These are phyloP conservation scores for Tetanocera ferruginea DNA, from an alignment of 2,888 invertebrate genomes.

Conservation along the genomic window DNA sequence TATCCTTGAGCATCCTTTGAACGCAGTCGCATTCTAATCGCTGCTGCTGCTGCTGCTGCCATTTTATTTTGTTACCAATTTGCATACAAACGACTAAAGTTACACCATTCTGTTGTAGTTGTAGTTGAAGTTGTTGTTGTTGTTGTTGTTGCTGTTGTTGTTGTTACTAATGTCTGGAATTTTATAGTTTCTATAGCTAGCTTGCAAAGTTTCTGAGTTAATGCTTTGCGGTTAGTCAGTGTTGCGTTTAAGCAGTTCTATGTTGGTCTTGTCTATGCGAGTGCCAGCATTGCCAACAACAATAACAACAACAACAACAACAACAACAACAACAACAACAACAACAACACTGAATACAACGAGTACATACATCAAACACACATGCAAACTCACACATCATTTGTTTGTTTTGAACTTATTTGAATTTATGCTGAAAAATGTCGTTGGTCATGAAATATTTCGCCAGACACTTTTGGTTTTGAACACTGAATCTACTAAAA, in stretches of 20 bases:
- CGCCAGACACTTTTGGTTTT: too few relatives aligned
- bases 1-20: not conserved
- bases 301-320: too few relatives aligned
- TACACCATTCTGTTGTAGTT: constrained; percentile 39
- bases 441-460: too few relatives aligned
- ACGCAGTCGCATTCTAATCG: not conserved
- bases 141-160: constrained; percentile 7
- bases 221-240: constrained; percentile 37
- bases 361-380: too few relatives aligned
- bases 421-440: too few relatives aligned
- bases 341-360: too few relatives aligned
- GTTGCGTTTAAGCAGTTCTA: not conserved
- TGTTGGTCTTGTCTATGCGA: not conserved
- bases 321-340: too few relatives aligned
- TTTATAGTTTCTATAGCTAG: not conserved
- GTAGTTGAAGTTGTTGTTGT: constrained; percentile 8
- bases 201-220: constrained; percentile 37
- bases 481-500: too few relatives aligned
- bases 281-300: too few relatives aligned
- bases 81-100: constrained; percentile 44
- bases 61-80: constrained; percentile 22
- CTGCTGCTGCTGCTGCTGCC: not conserved
- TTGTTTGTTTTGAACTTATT: too few relatives aligned
- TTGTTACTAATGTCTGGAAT: constrained; percentile 3
- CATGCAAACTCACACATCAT: too few relatives aligned